Percentiles rank a stretch among this genome's conserved stretches.
These are phyloP conservation scores for Stichopus horrens DNA, from an alignment of 53 echinoderm and acorn worm genomes.

Conservation along the genomic window DNA sequence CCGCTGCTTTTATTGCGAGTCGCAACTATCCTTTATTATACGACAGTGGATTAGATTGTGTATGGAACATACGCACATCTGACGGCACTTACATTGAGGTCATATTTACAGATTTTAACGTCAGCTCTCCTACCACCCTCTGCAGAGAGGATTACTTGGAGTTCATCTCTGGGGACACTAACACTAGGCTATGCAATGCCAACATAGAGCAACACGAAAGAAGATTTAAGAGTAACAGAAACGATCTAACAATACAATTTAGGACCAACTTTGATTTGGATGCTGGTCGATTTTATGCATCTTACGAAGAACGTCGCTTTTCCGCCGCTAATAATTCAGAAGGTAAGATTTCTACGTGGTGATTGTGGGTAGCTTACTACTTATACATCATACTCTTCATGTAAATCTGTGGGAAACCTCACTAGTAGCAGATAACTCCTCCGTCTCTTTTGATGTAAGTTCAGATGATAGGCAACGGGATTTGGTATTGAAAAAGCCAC, in stretches of 20 bases:
- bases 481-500: too few species aligned
- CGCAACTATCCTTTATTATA: conserved; percentile 11
- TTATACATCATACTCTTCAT: too few species aligned
- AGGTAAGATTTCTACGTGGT: too few species aligned
- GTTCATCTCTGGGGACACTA: not conserved
- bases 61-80: conserved; percentile 2
- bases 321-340: too few species aligned
- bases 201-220: not conserved
- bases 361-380: too few species aligned
- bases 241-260: not conserved
- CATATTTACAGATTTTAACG: conserved; percentile 14
- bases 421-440: too few species aligned
- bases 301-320: too few species aligned
- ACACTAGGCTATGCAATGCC: not conserved
- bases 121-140: not conserved
- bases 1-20: conserved; percentile 11
- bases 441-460: too few species aligned
- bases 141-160: conserved; percentile 20
- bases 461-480: too few species aligned
- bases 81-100: conserved; percentile 18
- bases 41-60: not conserved
- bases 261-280: not conserved
- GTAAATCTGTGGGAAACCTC: too few species aligned
- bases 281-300: too few species aligned
- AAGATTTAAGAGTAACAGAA: conserved; percentile 7